Percentiles rank a stretch among this genome's conserved stretches.
Evolutionary conservation across 1,140 invertebrate species (phyloP).

Genomic region (Danaus plexippus): DNA sequence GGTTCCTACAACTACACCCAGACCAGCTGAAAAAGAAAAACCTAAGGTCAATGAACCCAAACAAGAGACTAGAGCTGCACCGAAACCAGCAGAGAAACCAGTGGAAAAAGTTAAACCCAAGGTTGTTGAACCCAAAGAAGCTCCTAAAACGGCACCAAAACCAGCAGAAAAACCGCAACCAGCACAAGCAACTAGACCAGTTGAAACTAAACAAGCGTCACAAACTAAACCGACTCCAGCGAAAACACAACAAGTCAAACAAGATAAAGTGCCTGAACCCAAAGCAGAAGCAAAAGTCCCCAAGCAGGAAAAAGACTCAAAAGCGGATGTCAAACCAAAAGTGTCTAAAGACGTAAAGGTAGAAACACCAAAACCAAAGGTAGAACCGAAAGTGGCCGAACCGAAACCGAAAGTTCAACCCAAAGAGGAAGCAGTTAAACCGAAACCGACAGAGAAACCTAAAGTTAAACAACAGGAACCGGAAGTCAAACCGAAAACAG

Average conservation of each 20-base stretch:
- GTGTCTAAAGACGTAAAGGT: constrained; percentile 7
- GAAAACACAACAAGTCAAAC: constrained; percentile 12
- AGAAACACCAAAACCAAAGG: constrained; percentile 16
- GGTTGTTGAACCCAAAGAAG: constrained; percentile 19
- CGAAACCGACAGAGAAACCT: constrained; percentile 17
- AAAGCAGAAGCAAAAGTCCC: background rate
- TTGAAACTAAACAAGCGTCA: constrained; percentile 30
- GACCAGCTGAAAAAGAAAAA: constrained; percentile 26
- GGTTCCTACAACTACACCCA: constrained; percentile 57
- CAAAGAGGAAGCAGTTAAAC: constrained; percentile 15
- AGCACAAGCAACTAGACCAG: background rate
- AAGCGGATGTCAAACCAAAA: constrained; percentile 8
- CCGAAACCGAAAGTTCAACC: constrained; percentile 17
- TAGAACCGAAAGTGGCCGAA: constrained; percentile 9
- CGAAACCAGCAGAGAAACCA: constrained; percentile 10
- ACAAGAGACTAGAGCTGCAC: background rate
- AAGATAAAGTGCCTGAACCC: constrained; percentile 10
- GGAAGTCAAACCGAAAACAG: constrained; percentile 21
- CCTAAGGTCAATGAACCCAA: no score
- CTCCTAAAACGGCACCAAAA: constrained; percentile 59
- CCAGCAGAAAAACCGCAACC: constrained; percentile 27
- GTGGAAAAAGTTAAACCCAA: constrained; percentile 14
- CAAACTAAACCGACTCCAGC: constrained; percentile 59
- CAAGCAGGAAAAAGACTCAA: background rate
- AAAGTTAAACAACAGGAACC: constrained; percentile 14